Conservation (phyloP, 2,113 vertebrate species). For the Desmodus rotundus region DNA sequence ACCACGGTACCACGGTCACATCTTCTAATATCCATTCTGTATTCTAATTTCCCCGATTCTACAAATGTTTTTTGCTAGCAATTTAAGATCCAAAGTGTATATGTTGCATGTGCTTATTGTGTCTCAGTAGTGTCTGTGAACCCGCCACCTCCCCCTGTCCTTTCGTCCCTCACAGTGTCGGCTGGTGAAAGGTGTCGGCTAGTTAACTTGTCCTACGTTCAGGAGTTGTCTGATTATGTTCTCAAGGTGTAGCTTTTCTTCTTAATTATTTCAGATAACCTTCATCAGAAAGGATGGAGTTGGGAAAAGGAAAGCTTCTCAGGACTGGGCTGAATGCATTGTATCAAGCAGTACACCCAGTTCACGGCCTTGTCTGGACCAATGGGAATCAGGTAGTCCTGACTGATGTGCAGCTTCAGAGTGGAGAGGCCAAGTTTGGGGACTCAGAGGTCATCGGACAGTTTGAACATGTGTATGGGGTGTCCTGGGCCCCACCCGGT, state of each 20-base stretch:
- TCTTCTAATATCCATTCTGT: neutral
- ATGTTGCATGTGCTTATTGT: neutral
- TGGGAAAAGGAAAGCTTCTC: conserved; percentile 93
- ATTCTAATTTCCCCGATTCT: neutral
- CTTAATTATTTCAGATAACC: conserved; percentile 43
- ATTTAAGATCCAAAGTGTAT: neutral
- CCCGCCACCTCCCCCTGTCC: neutral
- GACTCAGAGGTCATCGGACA: conserved; percentile 92
- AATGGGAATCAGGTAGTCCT: conserved; percentile 93
- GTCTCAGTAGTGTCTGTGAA: neutral
- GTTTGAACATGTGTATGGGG: conserved; percentile 92
- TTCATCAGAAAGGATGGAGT: conserved; percentile 84
- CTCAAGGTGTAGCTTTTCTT: neutral
- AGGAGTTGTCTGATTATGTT: neutral
- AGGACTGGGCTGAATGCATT: conserved; percentile 92
- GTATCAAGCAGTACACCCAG: conserved; percentile 91
- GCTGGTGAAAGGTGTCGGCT: neutral
- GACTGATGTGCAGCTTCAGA: conserved; percentile 82
- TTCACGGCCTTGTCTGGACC: conserved; percentile 95
- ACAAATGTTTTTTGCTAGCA: neutral
- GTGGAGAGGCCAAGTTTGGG: conserved; percentile 88
- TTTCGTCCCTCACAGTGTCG: neutral
- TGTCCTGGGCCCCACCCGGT: conserved; percentile 89
- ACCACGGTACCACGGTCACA: neutral
- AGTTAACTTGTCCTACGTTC: neutral